phyloP scores from a whole-genome alignment of 1,140 invertebrate species.

The Tachypleus tridentatus region DNA sequence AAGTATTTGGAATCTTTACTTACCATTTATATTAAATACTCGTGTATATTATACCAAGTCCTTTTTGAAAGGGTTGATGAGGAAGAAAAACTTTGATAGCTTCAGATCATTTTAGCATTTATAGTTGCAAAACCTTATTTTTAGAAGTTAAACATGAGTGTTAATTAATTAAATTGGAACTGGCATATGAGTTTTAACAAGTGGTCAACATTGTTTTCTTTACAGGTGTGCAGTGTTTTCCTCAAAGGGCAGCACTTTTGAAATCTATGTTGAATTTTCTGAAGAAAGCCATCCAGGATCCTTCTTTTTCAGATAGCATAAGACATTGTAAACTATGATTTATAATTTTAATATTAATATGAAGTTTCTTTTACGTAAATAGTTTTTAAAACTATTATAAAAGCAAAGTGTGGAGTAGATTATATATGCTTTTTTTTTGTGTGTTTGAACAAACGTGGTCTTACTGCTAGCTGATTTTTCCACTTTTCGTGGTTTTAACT shows the following conservation, averaged over 20 bases:
- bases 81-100: too few species aligned
- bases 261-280: slow-evolving; percentile 84
- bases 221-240: slow-evolving; percentile 46
- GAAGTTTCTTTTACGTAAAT: slow-evolving; percentile 2
- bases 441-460: background rate
- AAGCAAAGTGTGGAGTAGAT: slow-evolving; percentile 1
- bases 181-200: too few species aligned
- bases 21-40: background rate
- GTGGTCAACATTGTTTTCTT: background rate
- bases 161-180: too few species aligned
- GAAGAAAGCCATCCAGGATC: slow-evolving; percentile 71
- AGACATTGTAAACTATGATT: slow-evolving; percentile 46
- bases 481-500: too few species aligned
- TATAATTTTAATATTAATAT: slow-evolving; percentile 6
- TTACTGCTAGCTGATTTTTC: too few species aligned
- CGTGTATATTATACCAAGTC: too few species aligned
- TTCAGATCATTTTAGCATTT: too few species aligned
- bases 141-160: too few species aligned
- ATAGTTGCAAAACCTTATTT: too few species aligned
- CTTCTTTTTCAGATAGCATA: slow-evolving; percentile 69
- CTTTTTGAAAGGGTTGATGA: too few species aligned
- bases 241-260: slow-evolving; percentile 67
- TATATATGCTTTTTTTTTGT: slow-evolving; percentile 3
- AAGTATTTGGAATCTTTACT: background rate
- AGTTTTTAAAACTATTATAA: background rate